Conservation (phyloP, 2,888 invertebrate species). For the Hypolimnas misippus region DNA sequence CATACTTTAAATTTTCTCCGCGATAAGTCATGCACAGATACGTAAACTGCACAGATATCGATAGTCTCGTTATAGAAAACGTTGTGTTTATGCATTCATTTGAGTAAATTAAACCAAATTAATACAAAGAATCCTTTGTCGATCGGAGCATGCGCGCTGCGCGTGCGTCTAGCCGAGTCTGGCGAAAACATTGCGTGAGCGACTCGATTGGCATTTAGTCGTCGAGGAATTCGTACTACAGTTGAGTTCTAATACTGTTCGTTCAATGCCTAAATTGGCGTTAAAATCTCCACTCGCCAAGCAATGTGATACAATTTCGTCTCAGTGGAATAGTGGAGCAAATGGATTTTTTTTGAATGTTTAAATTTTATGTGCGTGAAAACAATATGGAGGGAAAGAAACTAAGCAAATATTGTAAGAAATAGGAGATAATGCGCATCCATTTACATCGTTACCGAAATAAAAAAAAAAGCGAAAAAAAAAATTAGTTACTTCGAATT, state of each 20-base stretch:
- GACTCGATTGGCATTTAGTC: constrained; percentile 44
- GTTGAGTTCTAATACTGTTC: constrained; percentile 7
- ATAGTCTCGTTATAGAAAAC: constrained; percentile 41
- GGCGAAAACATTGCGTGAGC: constrained; percentile 59
- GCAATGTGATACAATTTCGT: neutral
- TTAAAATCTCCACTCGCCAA: constrained; percentile 2
- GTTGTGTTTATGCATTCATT: constrained; percentile 41
- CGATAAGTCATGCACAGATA: neutral
- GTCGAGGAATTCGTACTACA: constrained; percentile 44
- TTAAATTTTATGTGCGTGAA: neutral
- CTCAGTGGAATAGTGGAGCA: neutral
- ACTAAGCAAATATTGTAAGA: neutral
- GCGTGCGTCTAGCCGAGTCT: constrained; percentile 46
- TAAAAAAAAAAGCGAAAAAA: too few species aligned
- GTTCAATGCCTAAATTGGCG: constrained; percentile 10
- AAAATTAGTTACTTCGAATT: too few species aligned
- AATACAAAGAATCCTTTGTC: constrained; percentile 49
- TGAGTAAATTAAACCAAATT: constrained; percentile 49
- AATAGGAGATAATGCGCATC: too few species aligned
- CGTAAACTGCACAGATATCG: neutral
- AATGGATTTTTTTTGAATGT: neutral
- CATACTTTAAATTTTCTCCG: constrained; percentile 1
- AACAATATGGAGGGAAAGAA: neutral
- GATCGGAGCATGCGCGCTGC: constrained; percentile 46
- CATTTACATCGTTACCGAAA: too few species aligned